A percentile compares a stretch with the other conserved stretches of the same genome.
phyloP scores from a whole-genome alignment of 2,888 invertebrate species.

The Nesidiocoris tenuis region DNA sequence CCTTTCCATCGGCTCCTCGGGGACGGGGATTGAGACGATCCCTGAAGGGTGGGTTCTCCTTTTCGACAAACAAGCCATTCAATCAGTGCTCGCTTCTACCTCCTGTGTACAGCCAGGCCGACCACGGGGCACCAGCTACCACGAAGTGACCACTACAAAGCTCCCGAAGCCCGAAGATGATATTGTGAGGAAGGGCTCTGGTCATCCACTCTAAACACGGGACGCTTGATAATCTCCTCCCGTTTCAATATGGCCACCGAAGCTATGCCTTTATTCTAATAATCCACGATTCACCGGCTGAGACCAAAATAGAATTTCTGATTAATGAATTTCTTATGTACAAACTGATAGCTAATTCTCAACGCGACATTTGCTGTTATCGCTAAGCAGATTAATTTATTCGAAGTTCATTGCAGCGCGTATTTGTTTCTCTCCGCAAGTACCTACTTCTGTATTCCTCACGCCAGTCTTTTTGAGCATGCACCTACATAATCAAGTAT shows the following conservation, averaged over 20 bases:
- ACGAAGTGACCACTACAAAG: not conserved
- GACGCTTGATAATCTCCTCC: constrained; percentile 11
- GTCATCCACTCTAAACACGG: constrained; percentile 2
- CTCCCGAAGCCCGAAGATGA: not conserved
- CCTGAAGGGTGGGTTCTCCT: constrained; percentile 1
- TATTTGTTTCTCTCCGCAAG: no score
- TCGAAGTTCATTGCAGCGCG: no score
- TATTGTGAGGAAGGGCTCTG: constrained; percentile 3
- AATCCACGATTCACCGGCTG: not conserved
- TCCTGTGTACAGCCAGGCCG: constrained; percentile 1
- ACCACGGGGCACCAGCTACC: not conserved
- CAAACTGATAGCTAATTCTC: no score
- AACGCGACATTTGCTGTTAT: no score
- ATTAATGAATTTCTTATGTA: no score
- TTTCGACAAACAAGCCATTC: constrained; percentile 32
- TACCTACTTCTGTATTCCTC: no score
- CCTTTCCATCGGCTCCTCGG: not conserved
- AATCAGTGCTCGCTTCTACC: constrained; percentile 34
- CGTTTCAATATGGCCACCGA: constrained; percentile 9
- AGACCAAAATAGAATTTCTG: no score
- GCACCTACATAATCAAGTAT: no score
- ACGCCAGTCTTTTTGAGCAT: no score
- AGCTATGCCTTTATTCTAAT: no score
- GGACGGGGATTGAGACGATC: not conserved
- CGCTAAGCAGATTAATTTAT: no score